phyloP scores from a whole-genome alignment of 2,888 invertebrate species.

The Hypomecis punctinalis region DNA sequence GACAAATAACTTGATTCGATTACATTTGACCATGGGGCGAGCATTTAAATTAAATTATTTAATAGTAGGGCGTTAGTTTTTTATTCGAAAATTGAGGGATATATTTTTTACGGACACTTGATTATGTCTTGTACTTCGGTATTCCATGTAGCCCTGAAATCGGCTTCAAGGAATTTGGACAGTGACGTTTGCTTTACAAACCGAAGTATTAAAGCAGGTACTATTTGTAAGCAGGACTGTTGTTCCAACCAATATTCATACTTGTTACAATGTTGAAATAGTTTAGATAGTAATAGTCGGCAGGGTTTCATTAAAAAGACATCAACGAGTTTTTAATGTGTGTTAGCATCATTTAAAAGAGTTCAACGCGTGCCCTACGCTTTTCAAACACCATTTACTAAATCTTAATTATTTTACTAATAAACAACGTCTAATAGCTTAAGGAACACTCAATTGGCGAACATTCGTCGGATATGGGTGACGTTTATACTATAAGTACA shows the following conservation, averaged over 20 bases:
- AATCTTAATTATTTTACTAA: constrained; percentile 13
- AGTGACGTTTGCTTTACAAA: no score
- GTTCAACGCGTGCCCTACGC: constrained; percentile 21
- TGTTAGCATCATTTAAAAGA: constrained; percentile 29
- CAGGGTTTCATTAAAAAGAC: constrained; percentile 19
- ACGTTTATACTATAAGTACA: constrained; percentile 36
- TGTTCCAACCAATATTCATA: no score
- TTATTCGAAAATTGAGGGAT: no score
- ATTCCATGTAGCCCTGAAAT: no score
- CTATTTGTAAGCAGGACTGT: no score
- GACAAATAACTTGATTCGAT: constrained; percentile 57
- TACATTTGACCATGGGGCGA: constrained; percentile 49
- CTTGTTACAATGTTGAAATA: constrained; percentile 9
- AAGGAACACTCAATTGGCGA: constrained; percentile 8
- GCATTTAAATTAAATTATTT: constrained; percentile 10
- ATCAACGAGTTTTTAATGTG: constrained; percentile 20
- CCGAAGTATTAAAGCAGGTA: no score
- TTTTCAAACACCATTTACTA: not conserved
- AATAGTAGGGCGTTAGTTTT: not conserved
- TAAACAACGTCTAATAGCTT: constrained; percentile 12
- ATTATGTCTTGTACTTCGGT: no score
- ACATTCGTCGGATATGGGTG: constrained; percentile 29
- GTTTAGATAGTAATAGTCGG: constrained; percentile 6
- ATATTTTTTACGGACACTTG: no score
- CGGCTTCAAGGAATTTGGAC: no score